phyloP scores from a whole-genome alignment of 1,140 invertebrate genomes.

The fruit fly (Drosophila melanogaster) region Release_6_plus_ISO1_MT NT_033777.3:18065501-18066000 shows the following conservation, averaged over 20 bases:
- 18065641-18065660: constrained; percentile 41
- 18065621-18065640: constrained; percentile 24
- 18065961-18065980: constrained; percentile 46
- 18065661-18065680: constrained; percentile 34
- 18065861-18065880: too few species aligned
- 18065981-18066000: constrained; percentile 64
- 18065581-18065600: not conserved
- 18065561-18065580: constrained; percentile 11
- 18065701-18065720: not conserved
- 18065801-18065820: too few species aligned
- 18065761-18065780: too few species aligned
- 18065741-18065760: too few species aligned
- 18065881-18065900: not conserved
- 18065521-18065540: not conserved
- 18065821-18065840: too few species aligned
- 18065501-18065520: constrained; percentile 72
- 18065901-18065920: not conserved
- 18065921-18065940: too few species aligned
- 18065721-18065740: too few species aligned
- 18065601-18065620: not conserved
- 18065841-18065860: too few species aligned
- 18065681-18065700: constrained; percentile 7
- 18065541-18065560: constrained; percentile 21
- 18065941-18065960: not conserved
- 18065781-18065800: too few species aligned